A percentile compares a stretch with the other conserved stretches of the same genome.
Evolutionary conservation across 2,888 invertebrate genomes (phyloP).

Genomic region (Caenorhabditis macrosperma): DNA sequence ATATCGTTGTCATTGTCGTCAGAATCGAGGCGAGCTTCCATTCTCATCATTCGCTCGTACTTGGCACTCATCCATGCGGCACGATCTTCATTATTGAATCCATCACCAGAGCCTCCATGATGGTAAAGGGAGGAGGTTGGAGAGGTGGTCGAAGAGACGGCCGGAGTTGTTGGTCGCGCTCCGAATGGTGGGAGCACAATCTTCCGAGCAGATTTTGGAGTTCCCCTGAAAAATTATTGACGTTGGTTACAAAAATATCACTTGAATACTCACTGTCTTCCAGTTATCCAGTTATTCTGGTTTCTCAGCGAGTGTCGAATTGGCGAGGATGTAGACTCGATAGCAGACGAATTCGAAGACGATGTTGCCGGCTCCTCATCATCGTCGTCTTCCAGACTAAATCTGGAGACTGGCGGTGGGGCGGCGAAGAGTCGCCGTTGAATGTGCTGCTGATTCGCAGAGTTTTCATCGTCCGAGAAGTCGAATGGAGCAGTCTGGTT

Average conservation of each 20-base stretch:
- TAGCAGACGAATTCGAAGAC: slow-evolving; percentile 44
- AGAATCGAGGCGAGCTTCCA: slow-evolving; percentile 28
- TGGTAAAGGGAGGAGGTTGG: no score
- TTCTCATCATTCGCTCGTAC: slow-evolving; percentile 44
- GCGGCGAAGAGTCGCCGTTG: slow-evolving; percentile 21
- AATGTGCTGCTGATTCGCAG: not conserved
- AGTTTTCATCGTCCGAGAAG: slow-evolving; percentile 51
- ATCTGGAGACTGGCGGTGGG: not conserved
- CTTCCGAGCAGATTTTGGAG: slow-evolving; percentile 31
- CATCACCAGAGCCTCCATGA: slow-evolving; percentile 36
- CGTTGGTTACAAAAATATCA: no score
- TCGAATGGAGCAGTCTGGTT: slow-evolving; percentile 47
- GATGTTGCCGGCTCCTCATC: slow-evolving; percentile 46
- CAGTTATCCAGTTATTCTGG: not conserved
- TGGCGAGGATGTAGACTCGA: slow-evolving; percentile 22
- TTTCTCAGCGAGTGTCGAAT: not conserved
- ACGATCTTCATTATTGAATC: slow-evolving; percentile 21
- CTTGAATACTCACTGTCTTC: slow-evolving; percentile 6
- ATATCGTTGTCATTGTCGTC: slow-evolving; percentile 33
- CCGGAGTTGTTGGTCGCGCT: not conserved
- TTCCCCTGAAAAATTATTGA: slow-evolving; percentile 17
- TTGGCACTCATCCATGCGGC: slow-evolving; percentile 5
- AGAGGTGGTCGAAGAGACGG: no score
- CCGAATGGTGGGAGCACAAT: slow-evolving; percentile 1
- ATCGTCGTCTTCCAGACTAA: slow-evolving; percentile 39